A percentile compares a stretch with the other conserved stretches of the same genome.
These are phyloP conservation scores for Tortricodes alternella DNA, from an alignment of 2,888 invertebrate genomes.

Conservation along the genomic window DNA sequence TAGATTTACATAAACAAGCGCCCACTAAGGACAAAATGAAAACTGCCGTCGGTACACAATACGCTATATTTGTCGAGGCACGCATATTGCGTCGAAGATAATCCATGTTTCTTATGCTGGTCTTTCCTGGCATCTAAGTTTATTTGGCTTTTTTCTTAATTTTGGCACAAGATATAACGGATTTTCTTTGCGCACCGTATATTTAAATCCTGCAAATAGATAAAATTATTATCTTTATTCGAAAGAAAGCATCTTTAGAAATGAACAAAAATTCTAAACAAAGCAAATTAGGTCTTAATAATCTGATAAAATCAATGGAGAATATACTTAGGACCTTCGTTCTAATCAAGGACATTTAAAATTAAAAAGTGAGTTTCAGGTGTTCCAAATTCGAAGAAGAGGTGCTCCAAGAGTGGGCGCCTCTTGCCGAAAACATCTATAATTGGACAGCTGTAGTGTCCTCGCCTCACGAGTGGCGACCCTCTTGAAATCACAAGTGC, in stretches of 20 bases:
- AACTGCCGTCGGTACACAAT: constrained; percentile 51
- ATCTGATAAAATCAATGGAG: constrained; percentile 5
- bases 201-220: background rate
- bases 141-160: constrained; percentile 14
- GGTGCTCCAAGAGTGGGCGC: constrained; percentile 47
- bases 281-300: constrained; percentile 9
- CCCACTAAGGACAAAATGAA: constrained; percentile 61
- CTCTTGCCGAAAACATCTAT: constrained; percentile 66
- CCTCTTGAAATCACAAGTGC: constrained; percentile 65
- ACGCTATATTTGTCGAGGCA: constrained; percentile 38
- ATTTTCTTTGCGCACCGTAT: background rate
- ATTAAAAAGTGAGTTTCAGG: constrained; percentile 25
- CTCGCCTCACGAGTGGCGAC: constrained; percentile 63
- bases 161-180: constrained; percentile 27
- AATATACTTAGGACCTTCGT: constrained; percentile 1
- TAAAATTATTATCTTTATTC: background rate
- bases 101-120: constrained; percentile 10
- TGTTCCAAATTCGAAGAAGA: constrained; percentile 41
- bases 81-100: constrained; percentile 38
- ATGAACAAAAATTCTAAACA: background rate
- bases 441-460: constrained; percentile 71
- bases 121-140: background rate
- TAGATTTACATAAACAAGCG: constrained; percentile 52
- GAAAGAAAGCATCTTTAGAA: background rate
- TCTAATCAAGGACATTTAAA: constrained; percentile 20